Evolutionary conservation across 2,797 vertebrate genomes (phyloP), one percentile per base, ranked within the genome.

Genomic region (Microcaecilia unicolor): DNA sequence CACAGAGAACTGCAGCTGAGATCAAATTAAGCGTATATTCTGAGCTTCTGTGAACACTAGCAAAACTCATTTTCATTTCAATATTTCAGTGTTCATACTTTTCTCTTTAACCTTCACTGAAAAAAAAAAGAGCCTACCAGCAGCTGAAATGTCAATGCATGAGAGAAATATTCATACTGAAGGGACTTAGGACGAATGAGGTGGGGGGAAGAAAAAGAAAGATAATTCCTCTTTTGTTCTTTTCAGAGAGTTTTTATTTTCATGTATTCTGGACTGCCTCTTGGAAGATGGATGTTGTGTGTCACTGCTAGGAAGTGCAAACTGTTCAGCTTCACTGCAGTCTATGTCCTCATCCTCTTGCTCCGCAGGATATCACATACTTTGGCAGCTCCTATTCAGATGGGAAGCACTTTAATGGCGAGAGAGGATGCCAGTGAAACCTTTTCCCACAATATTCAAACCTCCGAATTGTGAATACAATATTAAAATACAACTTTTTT

Each of bases 281-380:
- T 54, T 61, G 66, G 58, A 91, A 92, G 91, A 94, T 92, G 91
- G 86, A 95, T 95, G 89, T 68, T 44, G 67, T 64, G 80, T 90
- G 87, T 95, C 89, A 91, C 68, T 55, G 60, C 65, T 85, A 88
- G 91, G 89, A 97, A 92, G 87, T 86, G 70, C 70, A 84, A 78
- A 81, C 80, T 44, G 86, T 86, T 87, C 80, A 75, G 86, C 85
- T 86, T 85, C 86, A 74, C 81, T 88, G 88, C 83, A 86, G 80
- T 70, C 86, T 70, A 65, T 79, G 84, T 89, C 84, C 84, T 90
- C 73, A 76, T 88, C 76, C 78, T 75, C 67, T 49, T 52, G 65
- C 88, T 86, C 89, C 40, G 71, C 83, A 70, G 91, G 92, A 88
- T 55, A 49, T 80, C 76, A 78, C 88, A 90, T 86, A 88, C 68